Conservation (phyloP, 2,113 vertebrate genomes). For the Eurystomus gularis region DNA sequence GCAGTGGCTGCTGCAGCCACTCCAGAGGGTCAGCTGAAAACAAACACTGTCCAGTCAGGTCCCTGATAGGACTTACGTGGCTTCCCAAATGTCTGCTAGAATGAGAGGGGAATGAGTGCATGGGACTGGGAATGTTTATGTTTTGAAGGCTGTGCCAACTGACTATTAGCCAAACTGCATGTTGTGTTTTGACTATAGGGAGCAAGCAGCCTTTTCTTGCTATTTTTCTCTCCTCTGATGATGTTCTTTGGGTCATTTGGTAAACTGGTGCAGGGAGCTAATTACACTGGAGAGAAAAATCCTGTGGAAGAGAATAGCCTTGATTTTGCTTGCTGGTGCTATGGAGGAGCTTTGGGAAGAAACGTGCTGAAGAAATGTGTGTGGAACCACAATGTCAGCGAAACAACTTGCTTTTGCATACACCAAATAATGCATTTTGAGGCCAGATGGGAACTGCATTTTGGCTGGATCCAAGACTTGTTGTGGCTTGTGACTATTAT, state of each 20-base stretch:
- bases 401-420: not conserved
- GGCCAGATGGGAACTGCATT: not conserved
- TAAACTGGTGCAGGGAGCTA: not conserved
- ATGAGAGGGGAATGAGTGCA: not conserved
- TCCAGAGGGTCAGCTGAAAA: not conserved
- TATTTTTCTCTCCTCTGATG: not conserved
- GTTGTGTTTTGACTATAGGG: not conserved
- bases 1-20: not conserved
- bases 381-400: fast-evolving
- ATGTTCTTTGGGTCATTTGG: not conserved
- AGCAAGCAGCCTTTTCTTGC: not conserved
- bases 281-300: not conserved
- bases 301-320: not conserved
- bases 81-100: not conserved
- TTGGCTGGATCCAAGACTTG: not conserved
- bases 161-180: not conserved
- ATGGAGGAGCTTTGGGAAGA: not conserved
- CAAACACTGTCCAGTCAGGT: not conserved
- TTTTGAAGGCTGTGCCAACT: not conserved
- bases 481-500: not conserved
- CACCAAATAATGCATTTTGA: not conserved
- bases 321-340: fast-evolving
- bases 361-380: not conserved
- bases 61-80: not conserved
- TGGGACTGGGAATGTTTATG: not conserved